A percentile compares a stretch with the other conserved stretches of the same genome.
Evolutionary conservation across 2,113 vertebrate species (phyloP).

Genomic region (Dasypus novemcinctus): DNA sequence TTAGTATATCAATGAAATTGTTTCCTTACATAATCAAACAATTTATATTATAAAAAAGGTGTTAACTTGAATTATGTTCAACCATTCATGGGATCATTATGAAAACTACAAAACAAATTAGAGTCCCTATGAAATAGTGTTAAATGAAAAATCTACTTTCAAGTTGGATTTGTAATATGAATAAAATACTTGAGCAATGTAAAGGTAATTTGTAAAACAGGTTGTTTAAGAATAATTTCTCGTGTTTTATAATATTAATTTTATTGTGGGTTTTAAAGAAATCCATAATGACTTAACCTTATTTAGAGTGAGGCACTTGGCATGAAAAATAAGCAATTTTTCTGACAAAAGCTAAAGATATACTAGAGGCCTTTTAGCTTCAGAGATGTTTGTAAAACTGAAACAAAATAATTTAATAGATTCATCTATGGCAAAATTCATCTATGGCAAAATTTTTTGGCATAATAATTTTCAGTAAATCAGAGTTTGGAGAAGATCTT

Average conservation of each 20-base stretch:
- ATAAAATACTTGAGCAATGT: background rate
- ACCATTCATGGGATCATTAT: background rate
- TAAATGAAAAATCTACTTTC: background rate
- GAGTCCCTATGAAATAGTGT: background rate
- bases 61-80: background rate
- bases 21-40: background rate
- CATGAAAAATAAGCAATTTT: background rate
- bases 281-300: background rate
- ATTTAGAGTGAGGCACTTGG: background rate
- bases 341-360: background rate
- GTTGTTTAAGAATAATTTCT: background rate
- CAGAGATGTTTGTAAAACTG: background rate
- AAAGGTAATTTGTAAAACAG: background rate
- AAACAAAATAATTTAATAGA: conserved; percentile 17
- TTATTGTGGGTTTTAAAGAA: background rate
- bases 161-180: background rate
- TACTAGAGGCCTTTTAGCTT: background rate
- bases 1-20: background rate
- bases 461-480: background rate
- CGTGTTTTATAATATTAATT: background rate
- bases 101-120: background rate
- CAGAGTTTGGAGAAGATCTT: conserved; percentile 10
- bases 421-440: background rate
- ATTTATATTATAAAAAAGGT: background rate
- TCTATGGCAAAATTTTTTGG: background rate